Conservation (phyloP, 2,113 vertebrate species). For the Xiphophorus maculatus region DNA sequence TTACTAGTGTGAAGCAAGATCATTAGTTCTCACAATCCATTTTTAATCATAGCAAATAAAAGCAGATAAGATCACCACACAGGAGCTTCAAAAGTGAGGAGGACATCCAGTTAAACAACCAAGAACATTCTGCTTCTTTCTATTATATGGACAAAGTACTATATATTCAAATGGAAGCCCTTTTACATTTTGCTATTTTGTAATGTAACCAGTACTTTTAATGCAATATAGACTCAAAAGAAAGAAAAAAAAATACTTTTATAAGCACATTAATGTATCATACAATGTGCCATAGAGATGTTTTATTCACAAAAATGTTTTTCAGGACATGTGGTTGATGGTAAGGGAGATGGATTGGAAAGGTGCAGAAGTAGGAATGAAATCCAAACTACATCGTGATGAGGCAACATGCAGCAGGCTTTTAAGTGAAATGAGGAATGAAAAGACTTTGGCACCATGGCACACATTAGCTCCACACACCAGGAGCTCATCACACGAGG, state of each 20-base stretch:
- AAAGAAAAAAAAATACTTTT: too few species aligned
- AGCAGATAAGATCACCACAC: slow-evolving; percentile 3
- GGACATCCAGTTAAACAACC: neutral
- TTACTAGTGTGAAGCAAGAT: too few species aligned
- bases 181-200: too few species aligned
- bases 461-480: slow-evolving; percentile 42
- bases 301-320: slow-evolving; percentile 1
- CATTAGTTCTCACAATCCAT: too few species aligned
- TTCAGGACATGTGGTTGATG: slow-evolving; percentile 30
- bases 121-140: neutral
- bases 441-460: slow-evolving; percentile 40
- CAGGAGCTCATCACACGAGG: slow-evolving; percentile 53
- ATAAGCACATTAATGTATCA: too few species aligned
- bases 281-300: neutral
- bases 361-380: slow-evolving; percentile 30
- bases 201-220: too few species aligned
- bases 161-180: too few species aligned
- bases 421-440: slow-evolving; percentile 62
- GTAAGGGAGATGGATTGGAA: slow-evolving; percentile 40
- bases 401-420: slow-evolving; percentile 55
- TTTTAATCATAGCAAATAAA: slow-evolving; percentile 45
- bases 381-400: slow-evolving; percentile 57
- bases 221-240: too few species aligned
- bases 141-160: neutral
- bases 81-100: slow-evolving; percentile 11